Conservation (phyloP, 1,140 invertebrate species). For the Vollenhovia emeryi region DNA sequence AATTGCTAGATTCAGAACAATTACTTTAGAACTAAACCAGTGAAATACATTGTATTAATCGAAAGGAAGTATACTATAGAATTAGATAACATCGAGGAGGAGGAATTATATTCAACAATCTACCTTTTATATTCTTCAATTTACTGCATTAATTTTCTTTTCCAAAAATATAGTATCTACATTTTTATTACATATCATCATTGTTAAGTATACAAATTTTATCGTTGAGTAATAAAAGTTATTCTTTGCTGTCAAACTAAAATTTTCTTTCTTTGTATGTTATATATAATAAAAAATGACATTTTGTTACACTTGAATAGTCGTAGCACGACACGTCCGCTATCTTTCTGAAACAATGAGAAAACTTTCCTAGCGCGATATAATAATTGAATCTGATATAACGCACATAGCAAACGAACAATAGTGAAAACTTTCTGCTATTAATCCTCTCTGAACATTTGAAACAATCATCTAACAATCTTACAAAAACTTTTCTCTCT, state of each 20-base stretch:
- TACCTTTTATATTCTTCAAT: not conserved
- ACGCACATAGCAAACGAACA: constrained; percentile 23
- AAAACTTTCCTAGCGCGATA: constrained; percentile 26
- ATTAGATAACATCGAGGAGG: not conserved
- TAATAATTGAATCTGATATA: constrained; percentile 33
- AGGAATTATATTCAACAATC: not conserved
- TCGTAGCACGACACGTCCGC: not conserved
- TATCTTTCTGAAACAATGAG: constrained; percentile 30
- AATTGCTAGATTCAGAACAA: not conserved
- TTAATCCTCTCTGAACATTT: constrained; percentile 21
- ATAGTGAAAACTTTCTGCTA: constrained; percentile 25
- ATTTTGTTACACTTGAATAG: not conserved
- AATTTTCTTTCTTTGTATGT: not conserved
- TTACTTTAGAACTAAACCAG: not conserved
- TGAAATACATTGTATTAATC: not conserved
- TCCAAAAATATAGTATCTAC: not conserved
- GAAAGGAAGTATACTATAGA: not conserved
- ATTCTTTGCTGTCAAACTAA: not conserved
- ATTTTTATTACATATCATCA: not conserved
- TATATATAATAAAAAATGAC: not conserved
- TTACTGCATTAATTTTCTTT: not conserved
- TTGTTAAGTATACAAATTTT: not conserved
- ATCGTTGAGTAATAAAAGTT: not conserved
- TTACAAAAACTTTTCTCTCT: constrained; percentile 26
- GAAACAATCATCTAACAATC: constrained; percentile 29